phyloP scores from a whole-genome alignment of 2,113 vertebrate species.

The Cyanistes caeruleus region DNA sequence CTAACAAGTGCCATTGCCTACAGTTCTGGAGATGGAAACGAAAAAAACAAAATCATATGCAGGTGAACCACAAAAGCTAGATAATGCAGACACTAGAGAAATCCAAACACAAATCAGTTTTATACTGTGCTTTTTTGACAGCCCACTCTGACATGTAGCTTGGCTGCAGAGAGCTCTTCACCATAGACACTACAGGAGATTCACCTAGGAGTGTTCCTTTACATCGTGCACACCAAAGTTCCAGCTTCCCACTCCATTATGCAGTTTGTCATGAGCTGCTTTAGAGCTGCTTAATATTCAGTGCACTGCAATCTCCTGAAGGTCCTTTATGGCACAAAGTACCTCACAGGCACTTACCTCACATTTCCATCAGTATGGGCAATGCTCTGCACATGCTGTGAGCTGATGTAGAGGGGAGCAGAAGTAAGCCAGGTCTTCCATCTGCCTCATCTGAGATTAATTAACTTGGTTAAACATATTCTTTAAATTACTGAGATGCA shows the following conservation, averaged over 20 bases:
- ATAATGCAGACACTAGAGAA: neutral
- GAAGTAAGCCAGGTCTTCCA: neutral
- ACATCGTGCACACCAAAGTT: neutral
- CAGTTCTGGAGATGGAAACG: neutral
- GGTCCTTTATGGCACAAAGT: neutral
- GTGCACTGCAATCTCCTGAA: neutral
- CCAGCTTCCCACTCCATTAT: neutral
- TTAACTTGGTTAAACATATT: neutral
- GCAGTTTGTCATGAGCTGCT: neutral
- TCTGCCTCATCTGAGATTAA: neutral
- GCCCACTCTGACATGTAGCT: neutral
- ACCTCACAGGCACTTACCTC: neutral
- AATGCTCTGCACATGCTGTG: fast-evolving
- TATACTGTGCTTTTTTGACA: neutral
- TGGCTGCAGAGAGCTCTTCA: neutral
- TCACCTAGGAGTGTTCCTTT: neutral
- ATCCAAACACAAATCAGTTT: neutral
- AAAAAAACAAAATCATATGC: neutral
- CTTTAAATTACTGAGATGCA: neutral
- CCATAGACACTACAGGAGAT: neutral
- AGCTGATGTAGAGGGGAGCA: neutral
- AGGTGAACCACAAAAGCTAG: neutral
- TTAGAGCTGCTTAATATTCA: neutral
- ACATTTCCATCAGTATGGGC: neutral
- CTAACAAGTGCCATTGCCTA: neutral